phyloP scores from a whole-genome alignment of 2,113 vertebrate species.

The Amphiprion percula region DNA sequence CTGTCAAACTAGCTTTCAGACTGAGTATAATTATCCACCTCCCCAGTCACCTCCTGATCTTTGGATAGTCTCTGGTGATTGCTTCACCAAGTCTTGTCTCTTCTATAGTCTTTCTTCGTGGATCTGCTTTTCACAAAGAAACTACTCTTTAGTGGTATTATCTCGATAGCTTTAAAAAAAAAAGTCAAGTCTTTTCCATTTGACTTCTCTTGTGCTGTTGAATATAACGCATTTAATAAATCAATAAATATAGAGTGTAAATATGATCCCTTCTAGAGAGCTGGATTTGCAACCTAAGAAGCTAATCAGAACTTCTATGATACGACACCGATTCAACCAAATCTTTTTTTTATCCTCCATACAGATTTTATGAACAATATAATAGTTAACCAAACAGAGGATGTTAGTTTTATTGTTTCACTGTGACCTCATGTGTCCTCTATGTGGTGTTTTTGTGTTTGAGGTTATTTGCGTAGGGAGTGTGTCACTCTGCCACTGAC shows the following conservation, averaged over 20 bases:
- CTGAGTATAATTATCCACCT: neutral
- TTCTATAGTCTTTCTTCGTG: too few relatives aligned
- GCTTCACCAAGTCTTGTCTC: neutral
- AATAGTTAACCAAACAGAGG: neutral
- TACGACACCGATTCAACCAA: neutral
- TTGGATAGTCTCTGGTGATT: neutral
- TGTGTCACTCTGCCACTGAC: conserved; percentile 9
- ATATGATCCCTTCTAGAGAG: neutral
- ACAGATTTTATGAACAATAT: neutral
- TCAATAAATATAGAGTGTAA: neutral
- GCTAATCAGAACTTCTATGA: neutral
- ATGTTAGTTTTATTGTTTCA: neutral
- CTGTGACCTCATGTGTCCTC: neutral
- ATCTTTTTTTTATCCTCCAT: neutral
- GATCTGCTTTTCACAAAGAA: too few relatives aligned
- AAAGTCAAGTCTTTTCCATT: neutral
- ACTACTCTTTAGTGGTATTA: neutral
- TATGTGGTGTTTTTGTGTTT: conserved; percentile 29
- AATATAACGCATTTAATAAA: neutral
- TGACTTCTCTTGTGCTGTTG: neutral
- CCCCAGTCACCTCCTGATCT: conserved; percentile 2
- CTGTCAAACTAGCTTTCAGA: conserved; percentile 7
- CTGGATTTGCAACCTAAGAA: neutral
- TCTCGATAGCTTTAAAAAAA: conserved; percentile 1
- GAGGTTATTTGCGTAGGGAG: conserved; percentile 23